phyloP scores from a whole-genome alignment of 1,140 invertebrate species.

The Drosophila virilis region DNA sequence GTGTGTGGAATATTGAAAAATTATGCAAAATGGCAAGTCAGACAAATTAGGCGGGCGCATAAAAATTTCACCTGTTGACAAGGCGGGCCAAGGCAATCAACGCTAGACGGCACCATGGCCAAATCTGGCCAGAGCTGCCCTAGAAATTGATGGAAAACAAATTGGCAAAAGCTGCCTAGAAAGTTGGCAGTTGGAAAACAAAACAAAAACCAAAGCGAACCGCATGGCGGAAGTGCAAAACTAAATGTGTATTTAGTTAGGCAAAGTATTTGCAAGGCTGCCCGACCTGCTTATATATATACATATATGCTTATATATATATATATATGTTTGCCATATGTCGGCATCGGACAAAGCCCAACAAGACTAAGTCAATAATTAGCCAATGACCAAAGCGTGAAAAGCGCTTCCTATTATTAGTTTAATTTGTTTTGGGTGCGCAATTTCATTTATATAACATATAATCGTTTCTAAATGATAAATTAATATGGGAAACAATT shows the following conservation, averaged over 20 bases:
- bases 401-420: constrained; percentile 82
- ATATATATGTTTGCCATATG: neutral
- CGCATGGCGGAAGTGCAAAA: constrained; percentile 61
- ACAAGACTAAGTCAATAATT: constrained; percentile 73
- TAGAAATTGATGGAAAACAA: constrained; percentile 51
- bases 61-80: constrained; percentile 73
- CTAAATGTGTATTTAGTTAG: constrained; percentile 16
- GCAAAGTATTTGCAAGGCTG: too few species aligned
- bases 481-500: constrained; percentile 82
- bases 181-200: constrained; percentile 44
- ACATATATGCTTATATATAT: too few species aligned
- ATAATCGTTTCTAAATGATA: constrained; percentile 81
- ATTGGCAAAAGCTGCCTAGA: constrained; percentile 58
- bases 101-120: constrained; percentile 18
- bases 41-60: constrained; percentile 64
- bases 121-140: constrained; percentile 66
- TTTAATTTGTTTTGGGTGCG: constrained; percentile 80
- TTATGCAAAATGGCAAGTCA: constrained; percentile 61
- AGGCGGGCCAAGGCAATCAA: constrained; percentile 68
- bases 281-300: too few species aligned
- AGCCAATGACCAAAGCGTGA: constrained; percentile 63
- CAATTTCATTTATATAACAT: constrained; percentile 82
- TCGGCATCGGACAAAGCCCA: constrained; percentile 39
- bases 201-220: constrained; percentile 39
- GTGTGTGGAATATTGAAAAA: constrained; percentile 55